phyloP scores from a whole-genome alignment of 2,888 invertebrate species.

The Phragmatobia fuliginosa region DNA sequence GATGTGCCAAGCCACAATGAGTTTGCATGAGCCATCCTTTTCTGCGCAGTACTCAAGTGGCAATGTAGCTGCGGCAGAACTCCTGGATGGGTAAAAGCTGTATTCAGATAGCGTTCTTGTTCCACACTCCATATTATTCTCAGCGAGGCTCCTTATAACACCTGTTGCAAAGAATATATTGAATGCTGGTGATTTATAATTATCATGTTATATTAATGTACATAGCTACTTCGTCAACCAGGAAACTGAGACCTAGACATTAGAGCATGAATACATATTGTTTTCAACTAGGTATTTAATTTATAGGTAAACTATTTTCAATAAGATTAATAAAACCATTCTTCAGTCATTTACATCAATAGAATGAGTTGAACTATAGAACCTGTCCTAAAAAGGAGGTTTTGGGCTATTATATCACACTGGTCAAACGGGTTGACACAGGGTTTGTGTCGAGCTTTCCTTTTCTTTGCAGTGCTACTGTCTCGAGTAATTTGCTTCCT shows the following conservation, averaged over 20 bases:
- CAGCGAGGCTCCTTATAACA: slow-evolving; percentile 64
- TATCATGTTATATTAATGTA: not conserved
- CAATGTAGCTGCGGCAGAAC: slow-evolving; percentile 47
- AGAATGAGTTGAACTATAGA: too few relatives aligned
- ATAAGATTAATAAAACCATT: too few relatives aligned
- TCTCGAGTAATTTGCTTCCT: too few relatives aligned
- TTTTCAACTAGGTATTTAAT: too few relatives aligned
- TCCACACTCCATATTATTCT: slow-evolving; percentile 70
- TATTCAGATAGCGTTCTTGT: slow-evolving; percentile 73
- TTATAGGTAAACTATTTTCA: too few relatives aligned
- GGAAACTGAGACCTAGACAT: not conserved
- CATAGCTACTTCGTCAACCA: not conserved
- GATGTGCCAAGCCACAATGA: slow-evolving; percentile 77
- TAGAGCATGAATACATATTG: not conserved
- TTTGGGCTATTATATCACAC: too few relatives aligned
- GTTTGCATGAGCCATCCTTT: slow-evolving; percentile 69
- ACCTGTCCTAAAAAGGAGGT: too few relatives aligned
- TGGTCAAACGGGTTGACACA: too few relatives aligned
- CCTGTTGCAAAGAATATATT: slow-evolving; percentile 56
- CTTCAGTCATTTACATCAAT: too few relatives aligned
- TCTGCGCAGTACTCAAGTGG: slow-evolving; percentile 77
- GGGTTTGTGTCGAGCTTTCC: too few relatives aligned
- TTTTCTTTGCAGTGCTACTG: too few relatives aligned
- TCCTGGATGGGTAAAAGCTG: slow-evolving; percentile 70
- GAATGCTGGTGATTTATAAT: not conserved